phyloP scores from a whole-genome alignment of 2,888 invertebrate genomes.

The Oeneis ivallda region DNA sequence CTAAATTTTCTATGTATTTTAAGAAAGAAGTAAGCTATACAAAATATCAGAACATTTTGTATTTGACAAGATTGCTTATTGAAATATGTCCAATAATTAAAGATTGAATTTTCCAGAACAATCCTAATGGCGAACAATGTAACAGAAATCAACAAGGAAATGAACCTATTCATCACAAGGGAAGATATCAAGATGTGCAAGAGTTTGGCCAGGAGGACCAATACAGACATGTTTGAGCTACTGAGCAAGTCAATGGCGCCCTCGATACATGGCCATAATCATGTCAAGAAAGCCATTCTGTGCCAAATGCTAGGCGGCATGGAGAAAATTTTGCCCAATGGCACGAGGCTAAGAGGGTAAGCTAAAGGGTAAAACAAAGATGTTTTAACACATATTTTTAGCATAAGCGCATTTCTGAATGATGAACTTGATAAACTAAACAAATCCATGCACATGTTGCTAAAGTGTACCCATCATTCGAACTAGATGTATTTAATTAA shows the following conservation, averaged over 20 bases:
- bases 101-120: slow-evolving; percentile 83
- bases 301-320: slow-evolving; percentile 97
- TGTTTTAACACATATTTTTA: too few relatives aligned
- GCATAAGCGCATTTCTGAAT: too few relatives aligned
- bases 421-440: too few relatives aligned
- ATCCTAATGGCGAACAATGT: slow-evolving; percentile 97
- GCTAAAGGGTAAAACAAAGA: too few relatives aligned
- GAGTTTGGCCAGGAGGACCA: slow-evolving; percentile 86
- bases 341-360: slow-evolving; percentile 94
- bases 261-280: slow-evolving; percentile 98
- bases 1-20: too few relatives aligned
- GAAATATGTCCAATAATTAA: too few relatives aligned
- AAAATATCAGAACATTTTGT: too few relatives aligned
- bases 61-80: too few relatives aligned
- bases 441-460: too few relatives aligned
- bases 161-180: slow-evolving; percentile 87
- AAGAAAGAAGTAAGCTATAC: too few relatives aligned
- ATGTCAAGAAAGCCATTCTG: slow-evolving; percentile 97
- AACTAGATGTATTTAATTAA: too few relatives aligned
- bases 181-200: slow-evolving; percentile 96
- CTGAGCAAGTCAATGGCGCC: slow-evolving; percentile 97
- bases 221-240: slow-evolving; percentile 92
- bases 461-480: too few relatives aligned
- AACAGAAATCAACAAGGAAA: slow-evolving; percentile 93
- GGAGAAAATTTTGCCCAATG: slow-evolving; percentile 96